Evolutionary conservation across 2,113 vertebrate species (phyloP), one percentile per base, ranked within the genome.

Genomic region (Castor canadensis): DNA sequence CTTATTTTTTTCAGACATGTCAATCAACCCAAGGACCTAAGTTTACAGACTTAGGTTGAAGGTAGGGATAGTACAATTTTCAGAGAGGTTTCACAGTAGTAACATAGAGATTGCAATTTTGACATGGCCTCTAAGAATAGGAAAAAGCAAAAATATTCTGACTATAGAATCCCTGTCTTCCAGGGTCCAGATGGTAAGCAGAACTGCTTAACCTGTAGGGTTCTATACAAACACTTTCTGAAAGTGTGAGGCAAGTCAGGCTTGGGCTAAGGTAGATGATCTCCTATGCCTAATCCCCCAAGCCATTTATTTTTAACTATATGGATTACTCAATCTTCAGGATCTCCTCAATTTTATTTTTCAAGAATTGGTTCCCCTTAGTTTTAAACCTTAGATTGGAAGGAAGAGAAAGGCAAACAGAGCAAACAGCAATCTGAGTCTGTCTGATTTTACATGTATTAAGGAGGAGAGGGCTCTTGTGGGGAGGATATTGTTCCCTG

Each of bases 381-480:
- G 3, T 45, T 90, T 84, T n/a, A 45, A 84, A 49, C 20, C 40
- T 93, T n/a, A 47, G 90, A 43, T 38, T 9, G 20, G 38, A 4
- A 77, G 16, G 13, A 24, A 45, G 43, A 58, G 52, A 58, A 76
- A 45, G 52, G 24, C 77, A 56, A 43, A 22, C 10, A 35, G 17
- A 11, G 40, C 7, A 80, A 66, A 56, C 12, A 54, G 47, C 0
- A 20, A 6, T 52, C 8, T 35, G 12, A 54, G 58, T 32, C 56
- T 54, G 22, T 24, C 17, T 12, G 2, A 82, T 12, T 54, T 66
- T 9, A 60, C 0, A 5, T 11, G 12, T 4, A 24, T 35, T 10
- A 52, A 35, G 1, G 10, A 38, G 6, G 1, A 12, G 12, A 28
- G 4, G 17, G 45, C 0, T 75, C 10, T 0, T 5, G n/a, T 0